Evolutionary conservation across 1,140 invertebrate species (phyloP).

Genomic region (Ylistrum balloti): DNA sequence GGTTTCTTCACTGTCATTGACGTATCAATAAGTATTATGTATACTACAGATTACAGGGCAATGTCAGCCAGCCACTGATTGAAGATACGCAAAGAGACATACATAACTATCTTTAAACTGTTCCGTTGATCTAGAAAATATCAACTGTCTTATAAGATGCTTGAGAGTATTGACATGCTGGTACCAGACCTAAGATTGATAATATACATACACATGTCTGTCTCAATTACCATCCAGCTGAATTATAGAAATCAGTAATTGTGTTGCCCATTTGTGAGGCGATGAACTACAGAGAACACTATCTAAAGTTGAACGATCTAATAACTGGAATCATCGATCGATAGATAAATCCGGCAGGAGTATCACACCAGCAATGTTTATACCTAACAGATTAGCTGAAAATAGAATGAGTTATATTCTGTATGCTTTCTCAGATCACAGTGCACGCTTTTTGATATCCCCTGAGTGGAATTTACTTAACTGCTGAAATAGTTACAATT

Average conservation of each 20-base stretch:
- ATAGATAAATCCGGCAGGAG: neutral
- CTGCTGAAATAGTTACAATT: too few species aligned
- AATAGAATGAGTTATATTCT: too few species aligned
- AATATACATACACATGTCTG: too few species aligned
- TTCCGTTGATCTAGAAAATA: neutral
- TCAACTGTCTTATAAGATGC: neutral
- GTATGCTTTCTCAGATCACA: too few species aligned
- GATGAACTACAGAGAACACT: neutral
- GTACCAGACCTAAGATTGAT: neutral
- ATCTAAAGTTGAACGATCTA: neutral
- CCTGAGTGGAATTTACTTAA: too few species aligned
- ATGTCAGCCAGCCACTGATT: neutral
- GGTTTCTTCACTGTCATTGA: too few species aligned
- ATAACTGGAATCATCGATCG: neutral
- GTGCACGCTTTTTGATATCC: too few species aligned
- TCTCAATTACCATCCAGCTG: too few species aligned
- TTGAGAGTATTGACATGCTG: neutral
- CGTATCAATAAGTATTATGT: too few species aligned
- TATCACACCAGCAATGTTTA: neutral
- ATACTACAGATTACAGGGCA: neutral
- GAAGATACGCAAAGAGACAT: neutral
- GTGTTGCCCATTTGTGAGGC: neutral
- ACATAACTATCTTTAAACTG: neutral
- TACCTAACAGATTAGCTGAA: too few species aligned
- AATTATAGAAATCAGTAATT: neutral